Percentiles rank a stretch among this genome's conserved stretches.
Evolutionary conservation across 1,140 invertebrate species (phyloP).

Genomic region (Streblospio benedicti): DNA sequence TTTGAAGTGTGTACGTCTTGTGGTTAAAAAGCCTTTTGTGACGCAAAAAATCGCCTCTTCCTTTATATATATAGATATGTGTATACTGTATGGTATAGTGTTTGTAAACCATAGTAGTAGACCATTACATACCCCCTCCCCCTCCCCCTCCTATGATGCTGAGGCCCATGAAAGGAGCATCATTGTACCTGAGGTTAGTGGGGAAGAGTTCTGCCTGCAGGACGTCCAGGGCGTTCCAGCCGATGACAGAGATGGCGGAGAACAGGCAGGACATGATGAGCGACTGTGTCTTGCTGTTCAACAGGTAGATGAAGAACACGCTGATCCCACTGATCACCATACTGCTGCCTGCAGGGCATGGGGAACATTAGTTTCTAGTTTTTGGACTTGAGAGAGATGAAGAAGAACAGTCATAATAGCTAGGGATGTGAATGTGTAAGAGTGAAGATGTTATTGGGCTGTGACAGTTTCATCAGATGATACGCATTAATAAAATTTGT

Average conservation of each 20-base stretch:
- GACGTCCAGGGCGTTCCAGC: conserved; percentile 51
- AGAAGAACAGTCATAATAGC: not conserved
- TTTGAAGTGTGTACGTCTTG: too few species aligned
- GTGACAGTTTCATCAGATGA: not conserved
- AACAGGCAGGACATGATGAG: conserved; percentile 45
- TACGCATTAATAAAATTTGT: not conserved
- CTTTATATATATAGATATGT: too few species aligned
- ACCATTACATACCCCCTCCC: not conserved
- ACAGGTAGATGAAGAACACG: conserved; percentile 49
- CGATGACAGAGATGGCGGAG: conserved; percentile 48
- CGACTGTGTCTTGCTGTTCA: conserved; percentile 37
- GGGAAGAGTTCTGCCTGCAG: conserved; percentile 50
- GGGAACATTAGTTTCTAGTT: not conserved
- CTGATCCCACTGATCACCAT: conserved; percentile 47
- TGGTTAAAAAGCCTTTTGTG: too few species aligned
- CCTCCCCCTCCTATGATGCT: not conserved
- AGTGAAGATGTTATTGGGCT: not conserved
- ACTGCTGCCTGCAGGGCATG: conserved; percentile 37
- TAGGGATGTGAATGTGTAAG: not conserved
- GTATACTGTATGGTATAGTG: too few species aligned
- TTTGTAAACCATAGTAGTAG: not conserved
- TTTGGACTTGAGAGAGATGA: not conserved
- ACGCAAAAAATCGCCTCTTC: too few species aligned
- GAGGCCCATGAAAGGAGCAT: too few species aligned
- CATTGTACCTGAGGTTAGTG: conserved; percentile 53